These are phyloP conservation scores for Tetranychus urticae DNA, from an alignment of 1,140 invertebrate species.

Conservation along the genomic window DNA sequence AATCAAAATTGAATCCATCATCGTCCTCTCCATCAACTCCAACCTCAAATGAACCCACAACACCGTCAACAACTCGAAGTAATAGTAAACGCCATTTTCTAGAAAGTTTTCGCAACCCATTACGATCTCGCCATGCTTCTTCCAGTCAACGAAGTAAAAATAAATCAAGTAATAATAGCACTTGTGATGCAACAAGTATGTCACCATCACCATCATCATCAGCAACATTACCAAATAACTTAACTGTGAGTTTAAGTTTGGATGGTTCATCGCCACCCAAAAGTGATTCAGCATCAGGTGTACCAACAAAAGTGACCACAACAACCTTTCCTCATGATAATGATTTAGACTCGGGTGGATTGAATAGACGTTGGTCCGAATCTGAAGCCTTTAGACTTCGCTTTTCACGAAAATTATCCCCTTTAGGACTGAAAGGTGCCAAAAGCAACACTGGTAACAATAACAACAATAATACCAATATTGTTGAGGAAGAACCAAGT, in stretches of 20 bases:
- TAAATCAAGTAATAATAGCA: background rate
- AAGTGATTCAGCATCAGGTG: background rate
- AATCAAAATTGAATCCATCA: background rate
- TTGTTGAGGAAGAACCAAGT: background rate
- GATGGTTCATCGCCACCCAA: background rate
- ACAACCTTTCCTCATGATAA: background rate
- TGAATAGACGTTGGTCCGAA: background rate
- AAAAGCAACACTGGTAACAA: background rate
- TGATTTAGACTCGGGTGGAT: background rate
- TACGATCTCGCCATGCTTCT: background rate
- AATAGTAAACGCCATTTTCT: background rate
- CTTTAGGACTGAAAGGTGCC: background rate
- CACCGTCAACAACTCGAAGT: background rate
- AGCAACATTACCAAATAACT: background rate
- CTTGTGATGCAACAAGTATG: background rate
- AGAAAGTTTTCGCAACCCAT: background rate
- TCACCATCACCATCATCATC: background rate
- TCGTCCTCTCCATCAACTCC: background rate
- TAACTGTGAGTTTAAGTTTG: background rate
- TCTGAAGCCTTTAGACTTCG: background rate
- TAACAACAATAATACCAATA: background rate
- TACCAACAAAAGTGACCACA: background rate
- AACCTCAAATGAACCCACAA: background rate
- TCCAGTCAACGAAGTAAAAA: background rate
- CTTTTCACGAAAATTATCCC: no score